A percentile compares a stretch with the other conserved stretches of the same genome.
These are phyloP conservation scores for Papilio helenus DNA, from an alignment of 1,140 invertebrate genomes.

Conservation along the genomic window DNA sequence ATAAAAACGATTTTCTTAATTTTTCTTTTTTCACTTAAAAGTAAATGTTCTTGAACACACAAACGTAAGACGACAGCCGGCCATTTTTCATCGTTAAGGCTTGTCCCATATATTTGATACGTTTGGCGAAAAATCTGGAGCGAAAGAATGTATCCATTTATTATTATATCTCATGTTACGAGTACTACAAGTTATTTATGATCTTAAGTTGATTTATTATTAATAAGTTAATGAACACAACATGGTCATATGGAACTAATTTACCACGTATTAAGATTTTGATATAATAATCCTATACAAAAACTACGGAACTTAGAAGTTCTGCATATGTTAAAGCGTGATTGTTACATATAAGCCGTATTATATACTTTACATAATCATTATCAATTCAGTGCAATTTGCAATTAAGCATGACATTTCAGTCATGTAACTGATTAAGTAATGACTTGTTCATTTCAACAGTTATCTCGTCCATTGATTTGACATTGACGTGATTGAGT, in stretches of 20 bases:
- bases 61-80: not conserved
- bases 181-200: not conserved
- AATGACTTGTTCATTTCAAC: not conserved
- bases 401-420: not conserved
- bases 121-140: conserved; percentile 19
- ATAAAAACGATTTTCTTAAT: not conserved
- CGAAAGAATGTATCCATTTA: conserved; percentile 11
- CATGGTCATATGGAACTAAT: not conserved
- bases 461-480: not conserved
- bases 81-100: conserved; percentile 19
- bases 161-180: conserved; percentile 5
- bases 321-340: not conserved
- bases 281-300: not conserved
- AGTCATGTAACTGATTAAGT: not conserved
- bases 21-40: not conserved
- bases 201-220: not conserved
- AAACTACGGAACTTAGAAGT: not conserved
- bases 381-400: not conserved
- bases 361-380: not conserved
- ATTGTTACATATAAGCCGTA: not conserved
- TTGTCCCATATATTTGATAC: conserved; percentile 19
- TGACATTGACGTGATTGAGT: not conserved
- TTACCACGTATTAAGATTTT: not conserved
- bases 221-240: not conserved
- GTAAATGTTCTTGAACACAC: conserved; percentile 10